Evolutionary conservation across 2,888 invertebrate genomes (phyloP), one percentile per base, ranked within the genome.

Genomic region (Cylindroiulus punctatus): DNA sequence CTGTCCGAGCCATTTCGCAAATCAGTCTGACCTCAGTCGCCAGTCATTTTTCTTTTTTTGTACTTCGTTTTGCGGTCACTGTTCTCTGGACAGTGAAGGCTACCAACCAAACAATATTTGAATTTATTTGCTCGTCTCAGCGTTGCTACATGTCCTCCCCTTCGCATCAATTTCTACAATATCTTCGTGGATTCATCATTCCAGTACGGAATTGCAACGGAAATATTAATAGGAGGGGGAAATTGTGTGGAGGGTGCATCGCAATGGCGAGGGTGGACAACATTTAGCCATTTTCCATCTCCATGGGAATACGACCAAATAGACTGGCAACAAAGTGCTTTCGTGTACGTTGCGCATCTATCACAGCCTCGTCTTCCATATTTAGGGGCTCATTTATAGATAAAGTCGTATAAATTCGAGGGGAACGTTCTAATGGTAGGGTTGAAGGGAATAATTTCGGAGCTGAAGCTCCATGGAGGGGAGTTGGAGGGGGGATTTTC

Each of bases 291-390:
- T 47, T 47, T 47, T 47, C 14, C 47, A 8, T 47, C 47, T 47
- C 17, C 17, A 47, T 47, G 47, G 47, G 47, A 47, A 47, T 47
- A 22, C 19, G 57, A n/a, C 57, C 57, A 57, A 57, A 57, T 57
- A n/a, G 22, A 57, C n/a, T n/a, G 0, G 57, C 57, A 57, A 57
- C 57, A 57, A 57, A 57, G 57, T 57, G n/a, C 57, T 57, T 57
- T 5, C 36, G 7, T 36, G 36, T 36, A 57, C 57, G 57, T 57
- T n/a, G 57, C 57, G 57, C n/a, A 57, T 57, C 57, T n/a, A 57
- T 57, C 57, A 57, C 22, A n/a, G 57, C 57, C 57, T 57, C 57
- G 57, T 57, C 57, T 57, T 57, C 57, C 57, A 57, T 57, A 57
- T 57, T 57, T 57, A 57, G 57, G 22, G 57, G 22, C 22, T 0